Percentiles rank a stretch among this genome's conserved stretches.
Conservation (phyloP, 53 echinoderm and acorn worm genomes). For the Paracentrotus lividus region DNA sequence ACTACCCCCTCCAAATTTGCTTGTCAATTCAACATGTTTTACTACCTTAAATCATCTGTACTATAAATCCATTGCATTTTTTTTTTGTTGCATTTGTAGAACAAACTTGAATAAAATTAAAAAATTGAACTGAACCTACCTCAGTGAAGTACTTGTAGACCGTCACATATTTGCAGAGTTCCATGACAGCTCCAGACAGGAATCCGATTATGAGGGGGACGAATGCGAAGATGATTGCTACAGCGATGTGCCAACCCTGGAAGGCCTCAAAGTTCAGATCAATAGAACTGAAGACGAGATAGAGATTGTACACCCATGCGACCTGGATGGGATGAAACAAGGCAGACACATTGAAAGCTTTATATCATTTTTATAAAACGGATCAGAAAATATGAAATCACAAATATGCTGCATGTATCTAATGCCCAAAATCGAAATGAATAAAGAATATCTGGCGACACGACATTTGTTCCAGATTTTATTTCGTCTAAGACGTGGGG, state of each 20-base stretch:
- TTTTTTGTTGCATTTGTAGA: no score
- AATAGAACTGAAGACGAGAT: slow-evolving; percentile 16
- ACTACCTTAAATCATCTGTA: not conserved
- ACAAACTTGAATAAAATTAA: no score
- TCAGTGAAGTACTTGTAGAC: slow-evolving; percentile 64
- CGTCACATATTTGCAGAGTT: slow-evolving; percentile 60
- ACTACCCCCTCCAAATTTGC: no score
- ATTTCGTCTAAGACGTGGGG: no score
- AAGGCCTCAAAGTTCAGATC: slow-evolving; percentile 27
- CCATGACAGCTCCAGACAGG: slow-evolving; percentile 65
- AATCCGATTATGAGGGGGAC: slow-evolving; percentile 70
- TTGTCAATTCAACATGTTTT: no score
- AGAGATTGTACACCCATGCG: slow-evolving; percentile 48
- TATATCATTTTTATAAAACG: no score
- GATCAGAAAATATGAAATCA: no score
- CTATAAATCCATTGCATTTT: not conserved
- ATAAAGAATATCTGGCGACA: not conserved
- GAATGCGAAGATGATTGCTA: slow-evolving; percentile 62
- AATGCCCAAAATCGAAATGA: no score
- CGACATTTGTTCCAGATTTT: no score
- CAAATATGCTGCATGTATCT: no score
- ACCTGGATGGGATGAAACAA: not conserved
- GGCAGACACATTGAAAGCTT: not conserved
- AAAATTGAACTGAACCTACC: no score
- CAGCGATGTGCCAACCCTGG: slow-evolving; percentile 72